These are phyloP conservation scores for Epistrophella euchroma DNA, from an alignment of 2,888 invertebrate species.

Conservation along the genomic window DNA sequence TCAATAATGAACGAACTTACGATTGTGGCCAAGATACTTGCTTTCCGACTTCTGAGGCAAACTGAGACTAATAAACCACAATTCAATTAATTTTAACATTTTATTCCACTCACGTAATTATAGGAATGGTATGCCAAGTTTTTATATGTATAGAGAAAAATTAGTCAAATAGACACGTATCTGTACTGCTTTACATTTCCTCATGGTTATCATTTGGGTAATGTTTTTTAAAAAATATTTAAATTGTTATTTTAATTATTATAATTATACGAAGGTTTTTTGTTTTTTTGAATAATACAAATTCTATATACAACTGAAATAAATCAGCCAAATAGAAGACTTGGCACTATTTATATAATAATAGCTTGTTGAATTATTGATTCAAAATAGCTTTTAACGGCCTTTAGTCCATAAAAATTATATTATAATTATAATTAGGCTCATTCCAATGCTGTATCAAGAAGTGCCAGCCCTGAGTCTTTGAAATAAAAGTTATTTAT, in stretches of 20 bases:
- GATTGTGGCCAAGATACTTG: background rate
- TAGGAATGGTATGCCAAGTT: background rate
- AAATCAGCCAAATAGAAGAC: too few species aligned
- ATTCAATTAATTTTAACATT: background rate
- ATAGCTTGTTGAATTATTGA: too few species aligned
- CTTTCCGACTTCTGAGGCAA: background rate
- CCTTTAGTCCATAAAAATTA: too few species aligned
- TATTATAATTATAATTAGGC: too few species aligned
- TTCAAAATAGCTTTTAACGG: too few species aligned
- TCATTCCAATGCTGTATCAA: too few species aligned
- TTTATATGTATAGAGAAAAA: constrained; percentile 1
- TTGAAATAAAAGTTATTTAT: too few species aligned
- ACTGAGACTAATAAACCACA: background rate
- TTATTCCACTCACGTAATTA: constrained; percentile 14
- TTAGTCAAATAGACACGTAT: background rate
- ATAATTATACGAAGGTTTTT: too few species aligned
- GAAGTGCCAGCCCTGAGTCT: too few species aligned
- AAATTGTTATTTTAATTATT: background rate
- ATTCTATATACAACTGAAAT: too few species aligned
- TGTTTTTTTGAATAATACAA: too few species aligned
- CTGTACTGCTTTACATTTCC: constrained; percentile 3
- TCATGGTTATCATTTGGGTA: background rate
- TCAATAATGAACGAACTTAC: background rate
- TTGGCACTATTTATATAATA: too few species aligned
- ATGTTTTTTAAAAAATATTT: background rate